Conservation (phyloP, 2,797 vertebrate genomes). For the Tenualosa ilisha region DNA sequence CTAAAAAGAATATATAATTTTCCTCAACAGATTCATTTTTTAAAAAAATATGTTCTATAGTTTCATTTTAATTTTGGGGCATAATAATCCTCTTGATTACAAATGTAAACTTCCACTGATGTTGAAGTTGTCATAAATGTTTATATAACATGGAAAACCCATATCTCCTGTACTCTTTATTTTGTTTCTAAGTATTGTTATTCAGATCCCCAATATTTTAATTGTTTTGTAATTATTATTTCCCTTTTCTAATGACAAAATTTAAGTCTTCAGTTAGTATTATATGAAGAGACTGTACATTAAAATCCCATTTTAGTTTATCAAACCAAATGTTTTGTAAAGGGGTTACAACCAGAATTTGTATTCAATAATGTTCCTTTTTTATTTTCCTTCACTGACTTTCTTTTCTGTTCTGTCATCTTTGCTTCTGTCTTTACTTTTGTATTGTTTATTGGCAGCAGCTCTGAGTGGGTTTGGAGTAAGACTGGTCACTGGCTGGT, state of each 20-base stretch:
- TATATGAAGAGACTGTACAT: slow-evolving; percentile 71
- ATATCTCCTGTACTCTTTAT: slow-evolving; percentile 63
- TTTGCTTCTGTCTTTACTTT: slow-evolving; percentile 41
- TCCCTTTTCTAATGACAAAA: slow-evolving; percentile 56
- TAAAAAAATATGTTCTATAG: slow-evolving; percentile 50
- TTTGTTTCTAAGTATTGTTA: slow-evolving; percentile 53
- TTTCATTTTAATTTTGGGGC: slow-evolving; percentile 50
- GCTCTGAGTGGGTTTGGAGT: slow-evolving; percentile 50
- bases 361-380: slow-evolving; percentile 46
- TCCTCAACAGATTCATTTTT: slow-evolving; percentile 51
- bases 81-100: slow-evolving; percentile 61
- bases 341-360: slow-evolving; percentile 55
- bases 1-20: slow-evolving; percentile 54
- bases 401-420: slow-evolving; percentile 30
- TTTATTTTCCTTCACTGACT: background rate
- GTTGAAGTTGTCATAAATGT: slow-evolving; percentile 52
- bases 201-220: slow-evolving; percentile 60
- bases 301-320: slow-evolving; percentile 60
- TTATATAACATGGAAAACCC: slow-evolving; percentile 44
- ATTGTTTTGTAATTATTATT: slow-evolving; percentile 47
- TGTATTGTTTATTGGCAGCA: slow-evolving; percentile 57
- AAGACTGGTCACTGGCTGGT: slow-evolving; percentile 33
- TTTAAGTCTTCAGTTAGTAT: slow-evolving; percentile 67
- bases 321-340: slow-evolving; percentile 53
- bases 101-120: slow-evolving; percentile 58